Evolutionary conservation across 2,888 invertebrate genomes (phyloP), one percentile per base, ranked within the genome.

Genomic region (Gastracanthus pulcherrimus): DNA sequence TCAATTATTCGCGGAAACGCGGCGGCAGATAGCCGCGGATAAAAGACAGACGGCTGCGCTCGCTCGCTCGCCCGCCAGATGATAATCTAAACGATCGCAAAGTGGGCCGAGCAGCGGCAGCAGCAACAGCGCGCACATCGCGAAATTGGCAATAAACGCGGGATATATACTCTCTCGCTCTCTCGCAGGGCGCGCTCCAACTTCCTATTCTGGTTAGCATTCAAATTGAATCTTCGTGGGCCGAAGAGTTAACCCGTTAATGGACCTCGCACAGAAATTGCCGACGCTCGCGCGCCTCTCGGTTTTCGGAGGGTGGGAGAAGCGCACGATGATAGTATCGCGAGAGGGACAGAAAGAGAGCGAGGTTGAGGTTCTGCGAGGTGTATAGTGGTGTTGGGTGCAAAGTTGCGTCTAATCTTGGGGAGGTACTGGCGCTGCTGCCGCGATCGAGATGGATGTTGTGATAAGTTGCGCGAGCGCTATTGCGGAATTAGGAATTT

Each of bases 131-230:
- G 64, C 23, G 64, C 51, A 16, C 60, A 41, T 71, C 87, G 79
- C 87, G 87, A 89, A 89, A 89, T 90, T 90, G 89, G 89, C 90
- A 89, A 89, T 90, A 90, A 89, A n/a, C n/a, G n/a, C 89, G 85
- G 88, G 87, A 84, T 84, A 86, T 86, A 86, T 85, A 82, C 82
- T 83, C 85, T 87, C 84, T 87, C n/a, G n/a, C n/a, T n/a, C n/a
- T n/a, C n/a, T n/a, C n/a, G n/a, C n/a, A n/a, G n/a, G n/a, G 85
- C 86, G 88, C 86, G 87, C 48, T 36, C 64, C 9, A 88, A 89
- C 89, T 89, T 89, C 89, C 89, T 87, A 87, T 87, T 90, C 89
- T 90, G 89, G 89, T 90, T 91, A 90, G 89, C 89, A 90, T 91
- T 91, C 89, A 91, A 90, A 91, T 91, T 89, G 89, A 91, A 90